Evolutionary conservation across 2,797 vertebrate species (phyloP).

Genomic region (Gallinago stenura): DNA sequence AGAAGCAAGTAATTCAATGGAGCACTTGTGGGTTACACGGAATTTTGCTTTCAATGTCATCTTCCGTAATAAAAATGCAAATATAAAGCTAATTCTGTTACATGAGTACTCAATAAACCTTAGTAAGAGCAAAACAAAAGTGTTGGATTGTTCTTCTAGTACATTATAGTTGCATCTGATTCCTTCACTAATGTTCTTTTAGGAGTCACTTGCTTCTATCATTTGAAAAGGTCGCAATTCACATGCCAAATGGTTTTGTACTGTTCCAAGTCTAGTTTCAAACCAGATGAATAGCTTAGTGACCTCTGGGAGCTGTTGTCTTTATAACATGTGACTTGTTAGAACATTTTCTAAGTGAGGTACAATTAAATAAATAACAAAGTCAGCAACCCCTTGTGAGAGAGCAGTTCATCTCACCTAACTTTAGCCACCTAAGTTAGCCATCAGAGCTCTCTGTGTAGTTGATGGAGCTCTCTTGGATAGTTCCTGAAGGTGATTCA

Average conservation of each 20-base stretch:
- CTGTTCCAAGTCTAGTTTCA: not conserved
- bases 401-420: not conserved
- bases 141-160: not conserved
- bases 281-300: not conserved
- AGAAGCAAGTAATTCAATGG: not conserved
- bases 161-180: not conserved
- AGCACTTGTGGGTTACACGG: not conserved
- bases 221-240: conserved; percentile 15
- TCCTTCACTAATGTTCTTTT: not conserved
- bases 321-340: not conserved
- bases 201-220: not conserved
- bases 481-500: not conserved
- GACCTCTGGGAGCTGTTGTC: not conserved
- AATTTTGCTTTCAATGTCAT: conserved; percentile 21
- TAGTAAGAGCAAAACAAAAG: conserved; percentile 2
- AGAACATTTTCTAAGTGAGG: not conserved
- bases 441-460: not conserved
- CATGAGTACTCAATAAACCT: not conserved
- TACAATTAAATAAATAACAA: not conserved
- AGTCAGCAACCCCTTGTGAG: not conserved
- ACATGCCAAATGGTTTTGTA: not conserved
- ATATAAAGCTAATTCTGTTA: conserved; percentile 31
- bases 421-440: not conserved
- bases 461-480: not conserved
- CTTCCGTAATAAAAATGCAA: conserved; percentile 46